Conservation (phyloP, 2,113 vertebrate species). For the Nesogale talazaci region DNA sequence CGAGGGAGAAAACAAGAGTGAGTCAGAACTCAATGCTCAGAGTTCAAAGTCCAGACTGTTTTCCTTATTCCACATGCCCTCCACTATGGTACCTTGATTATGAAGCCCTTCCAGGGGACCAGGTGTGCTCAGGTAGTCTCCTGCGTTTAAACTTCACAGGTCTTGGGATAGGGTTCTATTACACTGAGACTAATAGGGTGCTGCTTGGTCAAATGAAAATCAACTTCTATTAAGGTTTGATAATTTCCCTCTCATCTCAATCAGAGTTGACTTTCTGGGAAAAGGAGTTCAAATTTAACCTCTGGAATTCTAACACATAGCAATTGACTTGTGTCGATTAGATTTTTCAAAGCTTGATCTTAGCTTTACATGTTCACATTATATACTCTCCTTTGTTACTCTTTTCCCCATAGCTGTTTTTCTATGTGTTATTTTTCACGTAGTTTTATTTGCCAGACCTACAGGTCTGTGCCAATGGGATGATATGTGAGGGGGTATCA, state of each 20-base stretch:
- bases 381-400: neutral
- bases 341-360: neutral
- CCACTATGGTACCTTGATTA: neutral
- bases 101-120: neutral
- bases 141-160: neutral
- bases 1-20: neutral
- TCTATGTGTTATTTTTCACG: neutral
- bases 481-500: neutral
- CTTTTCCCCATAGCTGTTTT: no score
- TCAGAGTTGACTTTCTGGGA: neutral
- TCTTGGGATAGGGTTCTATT: neutral
- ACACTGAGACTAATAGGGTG: neutral
- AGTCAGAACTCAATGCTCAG: neutral
- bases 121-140: neutral
- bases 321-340: neutral
- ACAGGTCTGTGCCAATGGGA: neutral
- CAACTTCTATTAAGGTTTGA: neutral
- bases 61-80: neutral
- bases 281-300: neutral
- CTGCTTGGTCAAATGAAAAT: neutral
- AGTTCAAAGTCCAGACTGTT: neutral
- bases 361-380: neutral
- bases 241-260: neutral
- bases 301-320: neutral
- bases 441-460: conserved; percentile 12